Percentiles rank a stretch among this genome's conserved stretches.
Conservation (phyloP, 23 tunicate genomes). For the Pegea sp. region DNA sequence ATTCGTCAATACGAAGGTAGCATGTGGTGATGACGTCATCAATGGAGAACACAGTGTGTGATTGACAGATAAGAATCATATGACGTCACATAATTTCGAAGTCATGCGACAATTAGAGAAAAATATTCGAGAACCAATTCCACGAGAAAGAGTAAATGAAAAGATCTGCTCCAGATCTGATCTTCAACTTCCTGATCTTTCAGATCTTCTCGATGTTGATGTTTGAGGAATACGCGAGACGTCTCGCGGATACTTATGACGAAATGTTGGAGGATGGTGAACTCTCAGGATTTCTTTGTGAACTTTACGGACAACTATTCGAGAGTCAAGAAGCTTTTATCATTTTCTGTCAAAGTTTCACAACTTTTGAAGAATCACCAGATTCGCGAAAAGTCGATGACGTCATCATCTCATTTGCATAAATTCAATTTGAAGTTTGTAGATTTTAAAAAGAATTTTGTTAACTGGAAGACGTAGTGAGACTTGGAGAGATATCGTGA, state of each 20-base stretch:
- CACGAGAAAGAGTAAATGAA: constrained; percentile 17
- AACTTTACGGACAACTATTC: constrained; percentile 23
- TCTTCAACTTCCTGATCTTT: background rate
- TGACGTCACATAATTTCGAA: too few relatives aligned
- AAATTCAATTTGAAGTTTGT: too few relatives aligned
- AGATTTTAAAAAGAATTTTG: too few relatives aligned
- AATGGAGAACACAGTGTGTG: too few relatives aligned
- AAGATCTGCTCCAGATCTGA: background rate
- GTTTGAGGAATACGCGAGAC: constrained; percentile 36
- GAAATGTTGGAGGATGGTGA: constrained; percentile 29
- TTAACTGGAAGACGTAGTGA: too few relatives aligned
- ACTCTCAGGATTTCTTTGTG: too few relatives aligned
- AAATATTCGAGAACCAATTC: constrained; percentile 35
- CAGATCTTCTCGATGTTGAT: constrained; percentile 58
- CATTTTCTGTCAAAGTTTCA: constrained; percentile 18
- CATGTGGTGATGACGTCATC: too few relatives aligned
- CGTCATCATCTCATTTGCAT: too few relatives aligned
- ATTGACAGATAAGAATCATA: too few relatives aligned
- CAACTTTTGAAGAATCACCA: constrained; percentile 2
- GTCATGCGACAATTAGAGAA: background rate
- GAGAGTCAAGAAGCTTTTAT: constrained; percentile 18
- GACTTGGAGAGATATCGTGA: too few relatives aligned
- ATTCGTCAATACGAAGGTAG: too few relatives aligned
- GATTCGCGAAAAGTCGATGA: too few relatives aligned
- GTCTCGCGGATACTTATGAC: constrained; percentile 31